These are phyloP conservation scores for Sprattus sprattus DNA, from an alignment of 2,113 vertebrate species.

Conservation along the genomic window DNA sequence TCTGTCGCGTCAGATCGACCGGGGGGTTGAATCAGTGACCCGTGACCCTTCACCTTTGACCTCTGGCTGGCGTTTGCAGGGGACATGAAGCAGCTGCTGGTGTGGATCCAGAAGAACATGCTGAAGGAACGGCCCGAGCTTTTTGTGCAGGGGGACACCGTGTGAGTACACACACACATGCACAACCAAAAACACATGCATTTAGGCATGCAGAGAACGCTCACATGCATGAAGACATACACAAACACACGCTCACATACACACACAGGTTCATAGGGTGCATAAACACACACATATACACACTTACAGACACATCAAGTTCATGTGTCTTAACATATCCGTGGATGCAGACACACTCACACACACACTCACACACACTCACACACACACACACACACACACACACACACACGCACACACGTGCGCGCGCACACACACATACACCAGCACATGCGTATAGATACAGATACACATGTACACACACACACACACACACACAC, in stretches of 20 bases:
- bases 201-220: slow-evolving; percentile 22
- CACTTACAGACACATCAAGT: not conserved
- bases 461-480: not conserved
- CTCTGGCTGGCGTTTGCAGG: slow-evolving; percentile 72
- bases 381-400: not conserved
- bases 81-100: slow-evolving; percentile 90
- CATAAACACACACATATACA: not conserved
- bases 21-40: slow-evolving; percentile 63
- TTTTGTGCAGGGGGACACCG: slow-evolving; percentile 4
- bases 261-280: too few species aligned
- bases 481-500: not conserved
- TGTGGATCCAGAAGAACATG: slow-evolving; percentile 92
- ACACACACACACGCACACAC: not conserved
- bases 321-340: not conserved
- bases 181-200: not conserved
- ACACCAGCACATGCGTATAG: not conserved
- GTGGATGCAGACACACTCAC: too few species aligned
- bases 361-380: not conserved
- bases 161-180: slow-evolving; percentile 1
- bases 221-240: not conserved
- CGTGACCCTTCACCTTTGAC: slow-evolving; percentile 66
- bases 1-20: slow-evolving; percentile 78
- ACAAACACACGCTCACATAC: not conserved
- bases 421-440: not conserved
- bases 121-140: slow-evolving; percentile 88